Base-by-base conservation (phyloP, 2,888 invertebrate species). In the Yponomeuta cagnagella region DNA sequence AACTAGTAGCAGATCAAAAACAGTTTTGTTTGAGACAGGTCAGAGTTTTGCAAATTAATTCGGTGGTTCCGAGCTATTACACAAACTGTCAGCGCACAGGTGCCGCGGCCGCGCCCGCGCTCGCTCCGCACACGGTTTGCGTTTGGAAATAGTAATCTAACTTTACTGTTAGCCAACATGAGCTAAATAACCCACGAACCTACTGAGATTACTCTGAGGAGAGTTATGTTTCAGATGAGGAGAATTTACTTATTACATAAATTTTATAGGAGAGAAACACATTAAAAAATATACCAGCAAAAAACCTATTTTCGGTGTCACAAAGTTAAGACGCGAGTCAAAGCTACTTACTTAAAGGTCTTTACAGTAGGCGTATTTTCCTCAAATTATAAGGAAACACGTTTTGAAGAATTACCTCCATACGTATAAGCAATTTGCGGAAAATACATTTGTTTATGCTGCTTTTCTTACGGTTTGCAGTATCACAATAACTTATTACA, bases 11-110 rank as follows among this genome's bases (percentile, higher is more conserved):
- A 82, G n/a, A n/a, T 88, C 86, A 87, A 86, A 86, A 87, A 88
- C 85, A 84, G 82, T 84, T 86, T 84, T 82, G 86, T 80, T 78
- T 76, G 80, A 82, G 85, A 86, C 84, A 83, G 86, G 85, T 86
- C 82, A 82, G 85, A 89, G 86, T 90, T 90, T 88, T 87, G 87
- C 84, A 82, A 88, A 90, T 90, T 88, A 90, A 90, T 90, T 90
- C 85, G 82, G 84, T 80, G 86, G 89, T 90, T 90, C 84, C 86
- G 81, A 82, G 85, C 88, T 89, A 90, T 90, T 89, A 90, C 88
- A 82, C 82, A 84, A 86, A 86, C 90, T 89, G 90, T 89, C 89
- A 86, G 70, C 72, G 87, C 83, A 81, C 90, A 90, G 89, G 90
- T 90, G 90, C 82, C 80, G 82, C 80, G 80, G 78, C 81, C 80